Percentiles rank a stretch among this genome's conserved stretches.
phyloP scores from a whole-genome alignment of 2,888 invertebrate genomes.

The Callyntrura sp. region DNA sequence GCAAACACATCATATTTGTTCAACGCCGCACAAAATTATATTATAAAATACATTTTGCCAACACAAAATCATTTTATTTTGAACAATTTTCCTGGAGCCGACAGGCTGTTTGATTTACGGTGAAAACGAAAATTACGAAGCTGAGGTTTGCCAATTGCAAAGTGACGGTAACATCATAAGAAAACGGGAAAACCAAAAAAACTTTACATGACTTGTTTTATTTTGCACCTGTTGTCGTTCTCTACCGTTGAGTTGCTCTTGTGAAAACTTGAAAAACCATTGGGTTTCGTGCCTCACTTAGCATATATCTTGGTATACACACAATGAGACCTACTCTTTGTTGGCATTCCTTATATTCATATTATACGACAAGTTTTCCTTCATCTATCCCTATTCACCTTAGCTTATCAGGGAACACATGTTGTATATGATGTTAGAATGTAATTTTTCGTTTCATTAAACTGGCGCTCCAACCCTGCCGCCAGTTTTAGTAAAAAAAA shows the following conservation, averaged over 20 bases:
- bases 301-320: background rate
- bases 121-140: background rate
- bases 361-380: background rate
- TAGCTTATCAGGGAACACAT: background rate
- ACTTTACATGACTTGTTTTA: constrained; percentile 20
- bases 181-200: background rate
- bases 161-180: background rate
- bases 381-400: background rate
- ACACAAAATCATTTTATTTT: background rate
- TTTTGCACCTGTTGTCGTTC: constrained; percentile 71
- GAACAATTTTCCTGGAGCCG: background rate
- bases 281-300: background rate
- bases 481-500: background rate
- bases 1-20: no score
- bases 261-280: background rate
- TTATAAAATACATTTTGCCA: no score
- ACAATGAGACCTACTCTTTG: background rate
- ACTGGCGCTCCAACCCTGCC: background rate
- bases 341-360: no score
- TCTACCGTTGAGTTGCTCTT: constrained; percentile 24
- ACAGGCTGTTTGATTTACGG: background rate
- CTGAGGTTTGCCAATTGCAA: background rate
- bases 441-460: no score
- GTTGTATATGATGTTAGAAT: no score
- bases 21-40: no score